These are phyloP conservation scores for Xyliphius kryptos DNA, from an alignment of 2,113 vertebrate genomes.

Conservation along the genomic window DNA sequence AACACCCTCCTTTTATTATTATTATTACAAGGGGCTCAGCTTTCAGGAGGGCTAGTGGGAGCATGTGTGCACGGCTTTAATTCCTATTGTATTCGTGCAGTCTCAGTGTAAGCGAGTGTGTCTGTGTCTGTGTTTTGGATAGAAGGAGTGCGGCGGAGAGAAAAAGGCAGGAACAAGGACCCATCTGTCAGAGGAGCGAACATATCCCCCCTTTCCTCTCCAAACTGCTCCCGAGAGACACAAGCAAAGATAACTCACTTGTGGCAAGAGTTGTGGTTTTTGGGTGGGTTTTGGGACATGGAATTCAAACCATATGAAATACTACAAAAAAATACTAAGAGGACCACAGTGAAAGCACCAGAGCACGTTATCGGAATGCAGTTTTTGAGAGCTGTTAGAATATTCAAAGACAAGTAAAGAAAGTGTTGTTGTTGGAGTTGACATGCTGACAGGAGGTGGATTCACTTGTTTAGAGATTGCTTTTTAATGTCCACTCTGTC, in stretches of 20 bases:
- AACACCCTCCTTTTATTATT: constrained; percentile 58
- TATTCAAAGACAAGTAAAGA: neutral
- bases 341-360: constrained; percentile 6
- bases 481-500: constrained; percentile 30
- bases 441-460: constrained; percentile 42
- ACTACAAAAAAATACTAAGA: constrained; percentile 13
- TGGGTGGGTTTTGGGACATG: constrained; percentile 39
- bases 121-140: constrained; percentile 62
- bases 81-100: constrained; percentile 70
- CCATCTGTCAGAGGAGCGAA: constrained; percentile 71
- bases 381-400: neutral
- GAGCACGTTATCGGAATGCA: constrained; percentile 1
- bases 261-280: constrained; percentile 60
- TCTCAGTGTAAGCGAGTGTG: constrained; percentile 60
- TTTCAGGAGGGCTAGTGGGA: constrained; percentile 61
- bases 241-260: constrained; percentile 70
- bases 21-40: constrained; percentile 66
- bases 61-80: constrained; percentile 72
- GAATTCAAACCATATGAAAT: constrained; percentile 26
- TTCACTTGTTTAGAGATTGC: constrained; percentile 34
- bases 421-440: constrained; percentile 8
- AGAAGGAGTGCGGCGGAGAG: constrained; percentile 64
- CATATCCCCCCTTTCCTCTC: constrained; percentile 62
- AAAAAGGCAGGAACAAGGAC: constrained; percentile 73
- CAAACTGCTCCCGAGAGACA: constrained; percentile 57